Conservation (phyloP, 2,888 invertebrate species). For the Lobophora halterata region DNA sequence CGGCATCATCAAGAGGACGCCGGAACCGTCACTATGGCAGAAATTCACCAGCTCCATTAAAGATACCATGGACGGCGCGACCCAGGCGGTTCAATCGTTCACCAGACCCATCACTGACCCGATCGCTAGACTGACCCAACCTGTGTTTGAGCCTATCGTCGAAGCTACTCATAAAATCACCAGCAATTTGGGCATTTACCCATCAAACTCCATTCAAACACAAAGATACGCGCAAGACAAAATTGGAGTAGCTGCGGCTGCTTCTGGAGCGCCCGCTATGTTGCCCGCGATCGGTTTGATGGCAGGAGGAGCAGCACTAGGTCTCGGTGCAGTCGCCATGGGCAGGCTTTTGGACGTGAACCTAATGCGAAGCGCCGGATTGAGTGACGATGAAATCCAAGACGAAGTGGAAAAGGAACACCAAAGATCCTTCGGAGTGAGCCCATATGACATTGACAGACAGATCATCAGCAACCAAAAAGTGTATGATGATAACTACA, state of each 20-base stretch:
- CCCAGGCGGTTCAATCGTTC: slow-evolving; percentile 85
- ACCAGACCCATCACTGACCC: slow-evolving; percentile 82
- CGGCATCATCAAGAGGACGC: slow-evolving; percentile 81
- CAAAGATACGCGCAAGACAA: slow-evolving; percentile 82
- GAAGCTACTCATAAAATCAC: slow-evolving; percentile 91
- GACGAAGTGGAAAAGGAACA: slow-evolving; percentile 78
- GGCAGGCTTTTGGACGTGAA: slow-evolving; percentile 86
- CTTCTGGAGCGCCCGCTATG: slow-evolving; percentile 82
- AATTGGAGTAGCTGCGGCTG: slow-evolving; percentile 82
- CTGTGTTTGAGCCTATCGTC: slow-evolving; percentile 86
- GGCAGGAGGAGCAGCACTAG: slow-evolving; percentile 90
- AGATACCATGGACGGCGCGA: slow-evolving; percentile 85
- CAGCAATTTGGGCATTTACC: slow-evolving; percentile 85
- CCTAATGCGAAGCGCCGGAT: slow-evolving; percentile 78
- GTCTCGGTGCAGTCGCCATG: slow-evolving; percentile 90
- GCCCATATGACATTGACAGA: slow-evolving; percentile 65
- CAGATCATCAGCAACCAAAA: slow-evolving; percentile 66
- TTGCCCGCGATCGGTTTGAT: slow-evolving; percentile 88
- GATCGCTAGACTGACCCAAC: slow-evolving; percentile 80
- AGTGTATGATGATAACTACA: slow-evolving; percentile 73
- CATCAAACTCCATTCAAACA: slow-evolving; percentile 63
- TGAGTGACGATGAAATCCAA: slow-evolving; percentile 58
- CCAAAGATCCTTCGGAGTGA: slow-evolving; percentile 72
- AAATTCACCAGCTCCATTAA: slow-evolving; percentile 87
- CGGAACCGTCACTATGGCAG: slow-evolving; percentile 86